Percentiles rank a stretch among this genome's conserved stretches.
phyloP scores from a whole-genome alignment of 2,113 vertebrate species.

The Pedionomus torquatus region DNA sequence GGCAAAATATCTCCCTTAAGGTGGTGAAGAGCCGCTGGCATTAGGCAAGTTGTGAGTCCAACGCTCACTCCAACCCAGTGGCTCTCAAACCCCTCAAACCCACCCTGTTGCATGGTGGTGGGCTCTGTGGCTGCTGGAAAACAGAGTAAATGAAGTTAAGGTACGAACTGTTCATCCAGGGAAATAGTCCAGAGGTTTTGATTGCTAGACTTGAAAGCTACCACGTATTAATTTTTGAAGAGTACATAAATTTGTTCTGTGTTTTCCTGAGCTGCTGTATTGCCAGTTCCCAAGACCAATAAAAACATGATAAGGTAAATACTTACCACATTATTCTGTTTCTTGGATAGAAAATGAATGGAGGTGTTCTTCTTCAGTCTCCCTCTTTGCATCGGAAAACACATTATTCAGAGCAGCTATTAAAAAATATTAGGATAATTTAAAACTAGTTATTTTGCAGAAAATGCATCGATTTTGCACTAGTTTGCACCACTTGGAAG shows the following conservation, averaged over 20 bases:
- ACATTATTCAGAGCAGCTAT: background rate
- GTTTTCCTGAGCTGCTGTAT: background rate
- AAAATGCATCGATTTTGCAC: background rate
- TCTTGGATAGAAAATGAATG: background rate
- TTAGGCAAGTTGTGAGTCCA: background rate
- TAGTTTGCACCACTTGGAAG: background rate
- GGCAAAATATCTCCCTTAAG: background rate
- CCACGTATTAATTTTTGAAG: background rate
- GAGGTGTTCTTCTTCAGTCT: background rate
- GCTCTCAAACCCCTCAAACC: background rate
- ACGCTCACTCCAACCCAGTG: rapidly evolving
- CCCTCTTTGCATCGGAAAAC: background rate
- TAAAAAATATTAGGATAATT: background rate
- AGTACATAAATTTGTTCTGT: background rate
- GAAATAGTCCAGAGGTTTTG: background rate
- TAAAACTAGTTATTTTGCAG: background rate
- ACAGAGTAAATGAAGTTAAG: background rate
- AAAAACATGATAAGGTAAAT: background rate
- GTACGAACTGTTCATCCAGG: background rate
- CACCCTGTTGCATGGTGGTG: rapidly evolving
- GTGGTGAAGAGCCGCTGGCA: background rate
- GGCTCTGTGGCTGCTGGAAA: background rate
- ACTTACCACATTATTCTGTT: background rate
- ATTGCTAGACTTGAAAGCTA: background rate
- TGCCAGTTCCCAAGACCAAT: background rate